Base-by-base conservation (phyloP, 2,797 vertebrate genomes). In the Argya squamiceps region DNA sequence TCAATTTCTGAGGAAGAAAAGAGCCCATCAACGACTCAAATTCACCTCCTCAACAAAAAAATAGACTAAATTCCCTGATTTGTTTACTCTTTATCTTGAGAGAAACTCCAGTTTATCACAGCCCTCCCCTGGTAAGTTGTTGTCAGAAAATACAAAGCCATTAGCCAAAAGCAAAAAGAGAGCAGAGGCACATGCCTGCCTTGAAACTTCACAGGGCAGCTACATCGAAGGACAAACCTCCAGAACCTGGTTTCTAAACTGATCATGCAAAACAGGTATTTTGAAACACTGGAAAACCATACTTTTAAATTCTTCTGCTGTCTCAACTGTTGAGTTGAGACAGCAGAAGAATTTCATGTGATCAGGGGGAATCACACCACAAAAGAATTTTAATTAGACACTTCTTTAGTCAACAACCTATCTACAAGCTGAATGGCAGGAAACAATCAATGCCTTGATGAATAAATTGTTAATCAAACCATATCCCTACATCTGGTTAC, bases 321-420 rank as follows among this genome's bases (percentile, higher is more conserved):
- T 30, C 44, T 84, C 55, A 46, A 2, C 22, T 81, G 27, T 52
- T 86, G n/a, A n/a, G n/a, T n/a, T n/a, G n/a, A n/a, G n/a, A n/a
- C n/a, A n/a, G n/a, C n/a, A n/a, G n/a, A n/a, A n/a, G n/a, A n/a
- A n/a, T n/a, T n/a, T n/a, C n/a, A n/a, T n/a, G n/a, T n/a, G n/a
- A n/a, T n/a, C n/a, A n/a, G n/a, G n/a, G n/a, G 58, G 91, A 97
- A 96, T 67, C 18, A 3, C 36, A 53, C 7, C 37, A 81, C 67
- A 84, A 84, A 83, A 52, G 74, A 95, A 84, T 94, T 85, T 88
- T 88, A 82, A 88, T 93, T 56, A 84, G 76, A 73, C 19, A 12
- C 43, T 24, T 80, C 36, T 88, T 91, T 79, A 73, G 79, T 88
- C 44, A 4, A 76, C 46, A 69, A 47, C 41, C 39, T 23, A 43